Percentiles rank a stretch among this genome's conserved stretches.
Conservation (phyloP, 2,888 invertebrate species). For the Orchestes rusci region DNA sequence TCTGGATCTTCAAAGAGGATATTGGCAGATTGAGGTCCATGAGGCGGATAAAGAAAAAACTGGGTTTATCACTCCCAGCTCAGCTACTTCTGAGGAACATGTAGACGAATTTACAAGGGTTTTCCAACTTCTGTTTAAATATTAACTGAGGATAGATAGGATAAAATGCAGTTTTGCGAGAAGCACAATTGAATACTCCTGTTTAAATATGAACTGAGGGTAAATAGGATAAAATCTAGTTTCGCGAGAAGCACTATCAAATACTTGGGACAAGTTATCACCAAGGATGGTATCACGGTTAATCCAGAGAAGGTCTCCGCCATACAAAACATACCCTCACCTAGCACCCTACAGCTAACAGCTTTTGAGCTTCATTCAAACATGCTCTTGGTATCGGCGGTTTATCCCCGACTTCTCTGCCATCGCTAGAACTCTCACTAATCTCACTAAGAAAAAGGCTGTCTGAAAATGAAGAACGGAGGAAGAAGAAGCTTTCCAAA, state of each 20-base stretch:
- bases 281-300: too few relatives aligned
- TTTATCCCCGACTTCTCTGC: constrained; percentile 26
- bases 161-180: too few relatives aligned
- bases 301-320: too few relatives aligned
- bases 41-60: constrained; percentile 2
- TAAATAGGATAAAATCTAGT: not conserved
- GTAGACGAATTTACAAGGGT: too few relatives aligned
- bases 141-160: too few relatives aligned
- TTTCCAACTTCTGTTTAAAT: too few relatives aligned
- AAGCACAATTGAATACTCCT: too few relatives aligned
- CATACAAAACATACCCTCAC: constrained; percentile 7
- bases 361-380: constrained; percentile 24
- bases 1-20: constrained; percentile 1
- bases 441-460: constrained; percentile 23
- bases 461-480: constrained; percentile 14
- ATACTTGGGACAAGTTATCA: not conserved
- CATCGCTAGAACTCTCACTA: constrained; percentile 22
- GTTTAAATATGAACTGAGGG: not conserved
- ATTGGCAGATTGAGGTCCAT: constrained; percentile 1
- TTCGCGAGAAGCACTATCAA: not conserved
- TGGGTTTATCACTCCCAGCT: constrained; percentile 5
- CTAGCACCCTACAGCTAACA: too few relatives aligned
- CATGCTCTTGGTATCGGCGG: constrained; percentile 22
- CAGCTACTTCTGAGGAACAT: not conserved
- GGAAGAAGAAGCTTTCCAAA: too few relatives aligned